Base-by-base conservation (phyloP, 2,888 invertebrate species). In the Mactromeris polynyma region DNA sequence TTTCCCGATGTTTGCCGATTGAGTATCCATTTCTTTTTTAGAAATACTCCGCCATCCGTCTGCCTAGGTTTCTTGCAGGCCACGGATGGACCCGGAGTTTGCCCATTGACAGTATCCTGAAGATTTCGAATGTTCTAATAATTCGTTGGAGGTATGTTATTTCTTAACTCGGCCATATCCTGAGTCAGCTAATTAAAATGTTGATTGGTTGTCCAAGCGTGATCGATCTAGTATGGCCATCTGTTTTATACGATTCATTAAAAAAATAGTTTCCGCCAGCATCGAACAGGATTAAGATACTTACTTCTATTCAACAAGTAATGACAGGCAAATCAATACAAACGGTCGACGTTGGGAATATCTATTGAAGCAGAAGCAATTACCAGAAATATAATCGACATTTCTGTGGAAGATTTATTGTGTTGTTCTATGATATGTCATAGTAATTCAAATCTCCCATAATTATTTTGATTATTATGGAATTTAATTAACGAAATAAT, bases 401-500 rank as follows among this genome's bases (percentile, higher is more conserved):
- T 64, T 26, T 64, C 58, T 26, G 7, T 9, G n/a, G 58, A 64
- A 64, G 26, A 64, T 26, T 64, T 26, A 64, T 64, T 21, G 6
- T 4, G 58, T 9, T 64, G 58, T 26, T 64, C 19, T 51, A 51
- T 9, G 51, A 64, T 0, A 64, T n/a, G 26, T 26, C 58, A 26
- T 9, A 64, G 1, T n/a, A 9, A n/a, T 26, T 64, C 6, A 26
- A 64, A 64, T n/a, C 21, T 64, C 54, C 54, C 0, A n/a, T 21
- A 21, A 21, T 54, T 54, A 1, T 19, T n/a, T 26, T n/a, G 58
- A 64, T 26, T 64, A 26, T 26, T n/a, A 64, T 64, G 58, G 58
- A 64, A 26, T 64, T 64, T 64, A 64, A 64, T 64, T 64, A 64
- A 64, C 58, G n/a, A 64, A 64, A 26, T 26, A 64, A 64, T 64